phyloP scores from a whole-genome alignment of 2,888 invertebrate genomes.

The Oscheius sp. region DNA sequence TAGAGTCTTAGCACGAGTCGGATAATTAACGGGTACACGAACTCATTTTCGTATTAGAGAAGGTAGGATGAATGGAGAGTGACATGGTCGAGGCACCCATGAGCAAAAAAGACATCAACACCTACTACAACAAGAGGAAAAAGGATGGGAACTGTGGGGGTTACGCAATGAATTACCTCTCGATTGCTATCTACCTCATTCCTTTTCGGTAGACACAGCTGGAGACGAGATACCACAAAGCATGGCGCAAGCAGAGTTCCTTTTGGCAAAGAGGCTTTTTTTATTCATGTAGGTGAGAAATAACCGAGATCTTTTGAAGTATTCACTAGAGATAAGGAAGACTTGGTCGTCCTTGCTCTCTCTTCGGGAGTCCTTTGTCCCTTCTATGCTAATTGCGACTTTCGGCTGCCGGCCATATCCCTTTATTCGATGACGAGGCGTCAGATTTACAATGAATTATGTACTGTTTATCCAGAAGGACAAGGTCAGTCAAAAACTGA shows the following conservation, averaged over 20 bases:
- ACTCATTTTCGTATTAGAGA: no score
- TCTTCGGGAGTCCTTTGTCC: slow-evolving; percentile 25
- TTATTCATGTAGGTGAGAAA: background rate
- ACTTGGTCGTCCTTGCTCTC: slow-evolving; percentile 23
- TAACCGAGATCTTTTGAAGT: no score
- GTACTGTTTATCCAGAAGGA: slow-evolving; percentile 22
- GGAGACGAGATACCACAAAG: background rate
- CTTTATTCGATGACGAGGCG: slow-evolving; percentile 30
- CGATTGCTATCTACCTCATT: background rate
- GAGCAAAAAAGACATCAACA: no score
- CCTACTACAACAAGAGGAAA: no score
- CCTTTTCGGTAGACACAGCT: no score
- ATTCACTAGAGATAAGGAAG: background rate
- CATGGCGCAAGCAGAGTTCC: background rate
- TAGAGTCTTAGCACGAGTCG: no score
- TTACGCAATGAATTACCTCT: no score
- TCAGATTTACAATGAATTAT: slow-evolving; percentile 31
- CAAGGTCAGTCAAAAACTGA: slow-evolving; percentile 1
- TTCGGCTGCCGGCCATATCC: slow-evolving; percentile 23
- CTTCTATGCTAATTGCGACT: slow-evolving; percentile 27
- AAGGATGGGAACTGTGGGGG: no score
- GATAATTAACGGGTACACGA: no score
- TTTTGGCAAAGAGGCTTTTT: background rate
- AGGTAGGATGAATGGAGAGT: no score
- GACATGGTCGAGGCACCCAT: no score